Conservation (phyloP, 2,888 invertebrate species). For the Volucella inanis region DNA sequence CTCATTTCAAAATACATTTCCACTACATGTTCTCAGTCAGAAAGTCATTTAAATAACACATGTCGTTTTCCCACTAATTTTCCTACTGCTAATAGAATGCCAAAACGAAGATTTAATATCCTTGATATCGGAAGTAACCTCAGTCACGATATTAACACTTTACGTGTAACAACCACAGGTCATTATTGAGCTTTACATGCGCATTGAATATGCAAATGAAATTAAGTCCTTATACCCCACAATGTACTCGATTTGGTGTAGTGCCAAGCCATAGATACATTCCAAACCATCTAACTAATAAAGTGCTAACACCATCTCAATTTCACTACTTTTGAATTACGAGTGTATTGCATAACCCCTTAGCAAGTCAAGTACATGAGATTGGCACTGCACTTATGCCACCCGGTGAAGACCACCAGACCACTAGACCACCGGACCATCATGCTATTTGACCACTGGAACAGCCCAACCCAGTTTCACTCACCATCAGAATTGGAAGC, state of each 20-base stretch:
- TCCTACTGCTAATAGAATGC: slow-evolving; percentile 19
- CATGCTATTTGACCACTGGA: background rate
- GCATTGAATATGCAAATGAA: slow-evolving; percentile 28
- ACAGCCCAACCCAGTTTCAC: slow-evolving; percentile 40
- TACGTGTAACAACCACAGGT: background rate
- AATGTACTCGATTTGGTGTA: slow-evolving; percentile 26
- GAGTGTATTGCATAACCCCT: slow-evolving; percentile 25
- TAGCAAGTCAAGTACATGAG: slow-evolving; percentile 19
- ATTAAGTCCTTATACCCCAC: slow-evolving; percentile 10
- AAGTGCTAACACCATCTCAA: slow-evolving; percentile 5
- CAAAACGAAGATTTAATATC: slow-evolving; percentile 47
- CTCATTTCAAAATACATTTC: background rate
- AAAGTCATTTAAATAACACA: slow-evolving; percentile 14
- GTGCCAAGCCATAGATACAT: slow-evolving; percentile 18
- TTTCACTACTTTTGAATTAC: background rate
- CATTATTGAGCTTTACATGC: background rate
- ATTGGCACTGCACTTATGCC: slow-evolving; percentile 15
- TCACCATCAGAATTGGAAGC: slow-evolving; percentile 48
- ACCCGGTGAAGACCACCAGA: background rate
- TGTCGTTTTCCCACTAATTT: slow-evolving; percentile 1
- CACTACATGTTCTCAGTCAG: background rate
- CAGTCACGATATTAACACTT: slow-evolving; percentile 1
- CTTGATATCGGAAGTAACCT: slow-evolving; percentile 32
- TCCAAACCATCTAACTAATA: background rate
- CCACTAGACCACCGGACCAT: too few relatives aligned